phyloP scores from a whole-genome alignment of 2,888 invertebrate species.

The Melanophora roralis region DNA sequence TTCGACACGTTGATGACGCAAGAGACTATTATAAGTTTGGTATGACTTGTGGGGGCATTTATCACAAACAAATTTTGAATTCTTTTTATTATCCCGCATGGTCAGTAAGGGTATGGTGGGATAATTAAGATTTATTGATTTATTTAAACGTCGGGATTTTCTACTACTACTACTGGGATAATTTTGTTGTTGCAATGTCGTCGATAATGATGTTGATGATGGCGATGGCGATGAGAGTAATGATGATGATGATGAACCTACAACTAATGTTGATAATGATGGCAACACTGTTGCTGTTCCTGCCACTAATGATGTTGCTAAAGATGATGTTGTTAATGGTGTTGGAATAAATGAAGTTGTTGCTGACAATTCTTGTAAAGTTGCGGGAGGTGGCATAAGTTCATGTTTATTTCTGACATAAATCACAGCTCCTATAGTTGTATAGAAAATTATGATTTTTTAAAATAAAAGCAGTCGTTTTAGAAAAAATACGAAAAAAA shows the following conservation, averaged over 20 bases:
- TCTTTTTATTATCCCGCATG: constrained; percentile 25
- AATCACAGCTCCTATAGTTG: constrained; percentile 42
- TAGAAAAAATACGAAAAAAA: neutral
- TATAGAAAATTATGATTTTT: neutral
- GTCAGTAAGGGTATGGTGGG: constrained; percentile 26
- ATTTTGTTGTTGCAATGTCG: neutral
- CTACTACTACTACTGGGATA: neutral
- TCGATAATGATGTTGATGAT: constrained; percentile 2
- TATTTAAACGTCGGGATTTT: constrained; percentile 37
- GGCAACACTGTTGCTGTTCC: neutral
- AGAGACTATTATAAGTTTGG: constrained; percentile 74
- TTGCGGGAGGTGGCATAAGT: constrained; percentile 5
- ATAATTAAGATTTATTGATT: constrained; percentile 15
- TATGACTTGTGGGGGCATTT: constrained; percentile 68
- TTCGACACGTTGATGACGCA: constrained; percentile 78
- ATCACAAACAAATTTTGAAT: constrained; percentile 63
- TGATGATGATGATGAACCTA: constrained; percentile 12
- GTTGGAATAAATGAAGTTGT: constrained; percentile 2
- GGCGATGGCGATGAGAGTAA: constrained; percentile 16
- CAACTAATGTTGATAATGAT: neutral
- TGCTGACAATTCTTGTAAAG: neutral
- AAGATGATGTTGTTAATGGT: constrained; percentile 11
- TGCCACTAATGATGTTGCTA: constrained; percentile 4
- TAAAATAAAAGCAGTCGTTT: neutral
- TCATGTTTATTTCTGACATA: constrained; percentile 25